Evolutionary conservation across 2,888 invertebrate species (phyloP).

Genomic region (Metalampra italica): DNA sequence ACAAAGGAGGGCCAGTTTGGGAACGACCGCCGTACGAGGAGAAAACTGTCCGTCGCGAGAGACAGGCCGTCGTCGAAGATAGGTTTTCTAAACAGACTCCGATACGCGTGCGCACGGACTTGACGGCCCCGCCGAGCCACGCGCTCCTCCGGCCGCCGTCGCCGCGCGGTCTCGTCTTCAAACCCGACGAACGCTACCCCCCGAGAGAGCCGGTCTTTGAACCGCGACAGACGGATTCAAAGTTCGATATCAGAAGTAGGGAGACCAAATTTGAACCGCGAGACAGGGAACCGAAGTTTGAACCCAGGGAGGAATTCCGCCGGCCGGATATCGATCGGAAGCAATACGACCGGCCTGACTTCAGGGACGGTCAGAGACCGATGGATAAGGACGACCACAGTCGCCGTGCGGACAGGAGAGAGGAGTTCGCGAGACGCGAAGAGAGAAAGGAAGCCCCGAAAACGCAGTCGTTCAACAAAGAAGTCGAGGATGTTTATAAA

Average conservation of each 20-base stretch:
- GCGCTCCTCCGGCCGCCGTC: slow-evolving; percentile 13
- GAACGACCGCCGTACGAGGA: slow-evolving; percentile 32
- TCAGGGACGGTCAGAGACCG: slow-evolving; percentile 1
- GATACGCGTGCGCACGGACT: slow-evolving; percentile 16
- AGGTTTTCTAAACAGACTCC: slow-evolving; percentile 2
- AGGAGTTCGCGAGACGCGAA: slow-evolving; percentile 23
- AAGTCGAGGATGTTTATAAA: slow-evolving; percentile 58
- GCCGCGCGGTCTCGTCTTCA: slow-evolving; percentile 17
- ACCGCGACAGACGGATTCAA: background rate
- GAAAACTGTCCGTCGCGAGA: slow-evolving; percentile 7
- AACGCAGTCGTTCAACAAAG: slow-evolving; percentile 36
- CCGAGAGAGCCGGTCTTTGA: background rate
- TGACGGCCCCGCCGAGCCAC: slow-evolving; percentile 1
- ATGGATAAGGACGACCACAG: slow-evolving; percentile 1
- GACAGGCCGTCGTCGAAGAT: slow-evolving; percentile 6
- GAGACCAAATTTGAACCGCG: slow-evolving; percentile 5
- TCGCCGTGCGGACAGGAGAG: slow-evolving; percentile 11
- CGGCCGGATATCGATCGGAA: background rate
- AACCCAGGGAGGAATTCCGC: slow-evolving; percentile 5
- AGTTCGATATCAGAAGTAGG: slow-evolving; percentile 2
- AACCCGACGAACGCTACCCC: slow-evolving; percentile 16
- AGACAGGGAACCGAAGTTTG: slow-evolving; percentile 7
- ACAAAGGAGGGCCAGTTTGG: slow-evolving; percentile 13
- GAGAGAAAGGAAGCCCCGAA: slow-evolving; percentile 17
- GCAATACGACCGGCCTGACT: slow-evolving; percentile 4